These are phyloP conservation scores for Ptiloglossa arizonensis DNA, from an alignment of 1,140 invertebrate genomes.

Conservation along the genomic window DNA sequence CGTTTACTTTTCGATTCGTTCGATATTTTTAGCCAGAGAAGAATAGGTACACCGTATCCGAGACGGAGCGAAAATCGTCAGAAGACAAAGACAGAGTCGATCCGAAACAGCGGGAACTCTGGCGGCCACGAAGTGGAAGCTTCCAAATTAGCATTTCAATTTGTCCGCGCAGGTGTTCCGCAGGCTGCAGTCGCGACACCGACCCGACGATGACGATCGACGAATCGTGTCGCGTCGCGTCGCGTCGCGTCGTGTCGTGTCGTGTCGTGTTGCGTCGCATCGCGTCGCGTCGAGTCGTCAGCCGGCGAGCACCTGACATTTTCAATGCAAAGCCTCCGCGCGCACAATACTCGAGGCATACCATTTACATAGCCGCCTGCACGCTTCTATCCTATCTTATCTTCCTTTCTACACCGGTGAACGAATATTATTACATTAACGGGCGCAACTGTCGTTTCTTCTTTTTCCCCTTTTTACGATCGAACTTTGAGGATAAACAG, in stretches of 20 bases:
- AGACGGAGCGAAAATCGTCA: neutral
- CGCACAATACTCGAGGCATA: constrained; percentile 5
- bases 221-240: neutral
- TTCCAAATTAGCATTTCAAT: constrained; percentile 65
- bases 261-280: neutral
- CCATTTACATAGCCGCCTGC: constrained; percentile 48
- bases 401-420: constrained; percentile 18
- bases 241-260: neutral
- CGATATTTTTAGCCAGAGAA: no score
- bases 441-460: neutral
- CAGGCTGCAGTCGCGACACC: constrained; percentile 19
- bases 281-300: constrained; percentile 8
- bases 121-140: neutral
- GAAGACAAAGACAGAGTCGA: neutral
- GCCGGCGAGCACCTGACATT: constrained; percentile 54
- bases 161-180: constrained; percentile 57
- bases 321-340: constrained; percentile 49
- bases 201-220: constrained; percentile 30
- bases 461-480: no score
- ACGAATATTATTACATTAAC: constrained; percentile 8
- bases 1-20: no score
- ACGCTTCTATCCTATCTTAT: constrained; percentile 31
- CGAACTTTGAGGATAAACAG: no score
- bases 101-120: neutral
- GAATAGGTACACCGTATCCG: no score